phyloP scores from a whole-genome alignment of 1,140 invertebrate species.

The Hypsibius dujardini region DNA sequence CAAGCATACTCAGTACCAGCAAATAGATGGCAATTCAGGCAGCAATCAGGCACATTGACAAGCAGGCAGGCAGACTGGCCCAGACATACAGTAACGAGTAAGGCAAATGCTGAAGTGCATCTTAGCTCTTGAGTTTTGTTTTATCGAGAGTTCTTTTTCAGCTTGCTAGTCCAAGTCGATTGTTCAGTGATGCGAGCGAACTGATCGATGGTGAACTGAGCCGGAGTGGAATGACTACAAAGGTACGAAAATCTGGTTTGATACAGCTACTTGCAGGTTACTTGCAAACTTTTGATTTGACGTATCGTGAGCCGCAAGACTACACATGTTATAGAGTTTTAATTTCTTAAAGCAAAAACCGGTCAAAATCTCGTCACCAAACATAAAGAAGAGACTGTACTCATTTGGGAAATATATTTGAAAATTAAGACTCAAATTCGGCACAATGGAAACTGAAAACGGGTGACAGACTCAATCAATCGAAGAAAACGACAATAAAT shows the following conservation, averaged over 20 bases:
- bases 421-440: too few relatives aligned
- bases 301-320: neutral
- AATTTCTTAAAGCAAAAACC: neutral
- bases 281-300: neutral
- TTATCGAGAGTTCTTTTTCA: neutral
- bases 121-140: neutral
- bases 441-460: too few relatives aligned
- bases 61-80: too few relatives aligned
- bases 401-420: too few relatives aligned
- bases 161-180: neutral
- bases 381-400: neutral
- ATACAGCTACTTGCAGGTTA: neutral
- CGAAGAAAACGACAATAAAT: too few relatives aligned
- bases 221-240: neutral
- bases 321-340: neutral
- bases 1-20: too few relatives aligned
- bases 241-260: neutral
- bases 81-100: too few relatives aligned
- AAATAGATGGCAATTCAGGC: too few relatives aligned
- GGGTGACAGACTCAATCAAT: too few relatives aligned
- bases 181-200: constrained; percentile 15
- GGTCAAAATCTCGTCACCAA: neutral
- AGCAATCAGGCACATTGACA: too few relatives aligned
- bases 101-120: neutral
- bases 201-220: constrained; percentile 14